Conservation (phyloP, 2,888 invertebrate species). For the Ochlodes sylvanus region DNA sequence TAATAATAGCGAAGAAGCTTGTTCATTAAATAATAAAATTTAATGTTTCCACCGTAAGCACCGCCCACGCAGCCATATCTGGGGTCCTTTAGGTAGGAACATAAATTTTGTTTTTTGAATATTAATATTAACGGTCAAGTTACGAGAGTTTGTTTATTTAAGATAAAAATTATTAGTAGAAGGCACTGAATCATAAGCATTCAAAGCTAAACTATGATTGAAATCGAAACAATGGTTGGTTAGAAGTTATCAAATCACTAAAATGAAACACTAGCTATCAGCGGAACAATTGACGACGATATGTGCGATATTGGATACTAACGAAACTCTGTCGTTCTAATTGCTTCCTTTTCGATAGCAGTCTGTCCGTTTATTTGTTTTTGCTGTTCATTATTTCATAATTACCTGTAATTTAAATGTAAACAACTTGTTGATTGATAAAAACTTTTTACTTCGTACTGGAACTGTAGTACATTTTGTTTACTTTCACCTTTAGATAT, state of each 20-base stretch:
- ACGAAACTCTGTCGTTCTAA: conserved; percentile 39
- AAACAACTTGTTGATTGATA: conserved; percentile 1
- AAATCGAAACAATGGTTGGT: no score
- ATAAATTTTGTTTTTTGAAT: conserved; percentile 1
- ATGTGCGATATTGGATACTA: conserved; percentile 47
- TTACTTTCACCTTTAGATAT: not conserved
- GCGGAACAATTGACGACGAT: conserved; percentile 53
- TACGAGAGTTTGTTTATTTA: no score
- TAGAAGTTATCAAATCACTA: conserved; percentile 45
- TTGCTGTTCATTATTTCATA: not conserved
- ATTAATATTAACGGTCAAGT: not conserved
- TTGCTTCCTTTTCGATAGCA: conserved; percentile 40
- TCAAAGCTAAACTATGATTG: no score
- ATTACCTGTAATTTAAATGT: conserved; percentile 4
- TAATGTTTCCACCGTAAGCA: not conserved
- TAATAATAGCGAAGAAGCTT: conserved; percentile 22
- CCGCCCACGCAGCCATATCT: not conserved
- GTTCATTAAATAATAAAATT: conserved; percentile 13
- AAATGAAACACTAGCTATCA: conserved; percentile 60
- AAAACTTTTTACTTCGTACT: not conserved
- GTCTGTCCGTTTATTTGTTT: not conserved
- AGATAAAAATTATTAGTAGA: no score
- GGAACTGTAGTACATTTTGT: not conserved
- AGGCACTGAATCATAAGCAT: no score
- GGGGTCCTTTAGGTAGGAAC: not conserved